Conservation (phyloP, 2,888 invertebrate genomes). For the Isoperla grammatica region DNA sequence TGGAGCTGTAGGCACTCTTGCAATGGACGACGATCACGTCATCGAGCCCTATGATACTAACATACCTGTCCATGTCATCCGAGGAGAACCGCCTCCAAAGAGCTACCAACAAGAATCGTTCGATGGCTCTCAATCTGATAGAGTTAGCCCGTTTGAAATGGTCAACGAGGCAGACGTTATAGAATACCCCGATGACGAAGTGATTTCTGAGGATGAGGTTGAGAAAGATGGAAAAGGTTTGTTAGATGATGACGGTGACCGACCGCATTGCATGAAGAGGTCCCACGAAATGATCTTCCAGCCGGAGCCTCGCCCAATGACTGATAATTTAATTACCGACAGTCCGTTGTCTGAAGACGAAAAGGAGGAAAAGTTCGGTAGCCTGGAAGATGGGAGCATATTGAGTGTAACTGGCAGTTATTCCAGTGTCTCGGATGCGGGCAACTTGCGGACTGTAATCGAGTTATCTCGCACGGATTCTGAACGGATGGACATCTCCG, state of each 20-base stretch:
- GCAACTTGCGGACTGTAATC: constrained; percentile 44
- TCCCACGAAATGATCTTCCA: constrained; percentile 88
- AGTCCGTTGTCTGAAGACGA: constrained; percentile 46
- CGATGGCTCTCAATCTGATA: constrained; percentile 46
- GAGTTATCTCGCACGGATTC: constrained; percentile 45
- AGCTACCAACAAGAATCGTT: constrained; percentile 32
- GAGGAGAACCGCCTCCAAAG: constrained; percentile 32
- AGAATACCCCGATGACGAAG: constrained; percentile 41
- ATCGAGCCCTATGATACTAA: constrained; percentile 38
- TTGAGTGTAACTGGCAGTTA: constrained; percentile 48
- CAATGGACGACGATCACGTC: constrained; percentile 40
- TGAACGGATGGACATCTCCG: constrained; percentile 42
- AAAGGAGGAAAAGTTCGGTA: constrained; percentile 46
- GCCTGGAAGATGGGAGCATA: constrained; percentile 54
- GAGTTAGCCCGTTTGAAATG: constrained; percentile 30
- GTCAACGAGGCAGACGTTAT: constrained; percentile 29
- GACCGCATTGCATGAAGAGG: constrained; percentile 73
- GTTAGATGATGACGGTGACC: constrained; percentile 36
- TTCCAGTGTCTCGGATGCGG: constrained; percentile 52
- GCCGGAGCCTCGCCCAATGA: constrained; percentile 46
- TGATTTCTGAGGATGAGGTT: constrained; percentile 36
- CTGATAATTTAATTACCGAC: constrained; percentile 40
- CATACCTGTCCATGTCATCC: constrained; percentile 36
- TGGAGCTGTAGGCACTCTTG: constrained; percentile 47
- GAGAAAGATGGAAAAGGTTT: constrained; percentile 43